phyloP scores from a whole-genome alignment of 2,888 invertebrate genomes.

The Epiblema foenella region DNA sequence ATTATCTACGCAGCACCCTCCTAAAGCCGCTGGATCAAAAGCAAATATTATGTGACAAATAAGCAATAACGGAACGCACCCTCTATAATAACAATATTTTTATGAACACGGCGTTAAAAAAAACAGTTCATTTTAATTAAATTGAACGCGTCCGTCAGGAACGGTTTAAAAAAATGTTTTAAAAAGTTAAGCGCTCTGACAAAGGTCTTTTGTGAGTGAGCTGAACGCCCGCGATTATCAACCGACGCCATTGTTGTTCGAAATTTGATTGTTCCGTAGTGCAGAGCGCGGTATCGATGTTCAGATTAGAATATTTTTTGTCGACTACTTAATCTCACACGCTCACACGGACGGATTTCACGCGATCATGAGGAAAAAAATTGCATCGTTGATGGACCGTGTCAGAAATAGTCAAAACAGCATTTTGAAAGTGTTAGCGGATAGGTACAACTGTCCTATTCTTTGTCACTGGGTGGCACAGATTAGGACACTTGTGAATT shows the following conservation, averaged over 20 bases:
- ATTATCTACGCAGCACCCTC: slow-evolving; percentile 70
- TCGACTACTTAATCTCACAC: too few relatives aligned
- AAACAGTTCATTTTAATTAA: slow-evolving; percentile 76
- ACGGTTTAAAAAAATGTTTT: slow-evolving; percentile 37
- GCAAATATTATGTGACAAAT: slow-evolving; percentile 68
- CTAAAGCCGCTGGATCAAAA: slow-evolving; percentile 59
- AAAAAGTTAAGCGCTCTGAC: slow-evolving; percentile 56
- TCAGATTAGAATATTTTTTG: not conserved
- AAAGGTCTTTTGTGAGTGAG: slow-evolving; percentile 72
- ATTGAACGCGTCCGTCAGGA: slow-evolving; percentile 60
- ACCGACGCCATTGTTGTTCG: slow-evolving; percentile 75
- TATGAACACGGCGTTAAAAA: slow-evolving; percentile 68
- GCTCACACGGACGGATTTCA: too few relatives aligned
- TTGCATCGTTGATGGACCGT: too few relatives aligned
- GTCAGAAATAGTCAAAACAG: too few relatives aligned
- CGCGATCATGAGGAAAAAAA: too few relatives aligned
- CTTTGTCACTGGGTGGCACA: too few relatives aligned
- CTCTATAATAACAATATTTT: slow-evolving; percentile 75
- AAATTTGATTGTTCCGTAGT: slow-evolving; percentile 76
- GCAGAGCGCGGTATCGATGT: slow-evolving; percentile 58
- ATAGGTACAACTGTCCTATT: too few relatives aligned
- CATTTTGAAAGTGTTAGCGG: too few relatives aligned
- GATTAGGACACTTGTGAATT: too few relatives aligned
- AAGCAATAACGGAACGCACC: slow-evolving; percentile 50
- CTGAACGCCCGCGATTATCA: slow-evolving; percentile 74